Conservation (phyloP, 2,888 invertebrate species). For the Agonum fuliginosum region DNA sequence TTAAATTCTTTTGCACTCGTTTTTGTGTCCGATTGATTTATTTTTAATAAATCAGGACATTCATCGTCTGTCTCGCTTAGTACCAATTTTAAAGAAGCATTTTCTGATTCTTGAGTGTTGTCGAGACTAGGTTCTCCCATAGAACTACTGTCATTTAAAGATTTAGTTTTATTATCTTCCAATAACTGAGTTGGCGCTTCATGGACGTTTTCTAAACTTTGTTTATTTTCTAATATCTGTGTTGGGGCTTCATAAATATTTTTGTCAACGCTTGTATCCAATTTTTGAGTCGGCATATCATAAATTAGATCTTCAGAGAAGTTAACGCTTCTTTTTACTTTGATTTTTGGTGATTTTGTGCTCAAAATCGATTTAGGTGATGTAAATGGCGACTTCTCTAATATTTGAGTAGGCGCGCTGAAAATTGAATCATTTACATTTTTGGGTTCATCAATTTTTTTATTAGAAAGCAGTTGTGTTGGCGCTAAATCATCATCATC, state of each 20-base stretch:
- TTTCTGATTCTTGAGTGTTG: neutral
- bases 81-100: neutral
- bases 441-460: neutral
- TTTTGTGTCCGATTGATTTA: neutral
- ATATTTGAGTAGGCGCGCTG: slow-evolving; percentile 32
- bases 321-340: slow-evolving; percentile 9
- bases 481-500: slow-evolving; percentile 29
- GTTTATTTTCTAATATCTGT: slow-evolving; percentile 34
- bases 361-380: slow-evolving; percentile 22
- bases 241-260: slow-evolving; percentile 43
- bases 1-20: slow-evolving; percentile 27
- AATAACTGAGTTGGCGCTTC: slow-evolving; percentile 60
- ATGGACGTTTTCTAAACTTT: slow-evolving; percentile 55
- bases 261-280: slow-evolving; percentile 14
- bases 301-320: slow-evolving; percentile 57
- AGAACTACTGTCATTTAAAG: neutral
- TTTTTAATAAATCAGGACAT: too few relatives aligned
- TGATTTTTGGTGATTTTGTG: slow-evolving; percentile 15
- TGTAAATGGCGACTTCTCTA: neutral
- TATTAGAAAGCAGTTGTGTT: slow-evolving; percentile 20
- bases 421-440: slow-evolving; percentile 5
- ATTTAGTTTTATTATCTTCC: neutral
- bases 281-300: slow-evolving; percentile 58
- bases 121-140: neutral
- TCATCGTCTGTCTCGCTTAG: slow-evolving; percentile 10